Evolutionary conservation across 2,888 invertebrate genomes (phyloP).

Genomic region (Diploptera punctata): DNA sequence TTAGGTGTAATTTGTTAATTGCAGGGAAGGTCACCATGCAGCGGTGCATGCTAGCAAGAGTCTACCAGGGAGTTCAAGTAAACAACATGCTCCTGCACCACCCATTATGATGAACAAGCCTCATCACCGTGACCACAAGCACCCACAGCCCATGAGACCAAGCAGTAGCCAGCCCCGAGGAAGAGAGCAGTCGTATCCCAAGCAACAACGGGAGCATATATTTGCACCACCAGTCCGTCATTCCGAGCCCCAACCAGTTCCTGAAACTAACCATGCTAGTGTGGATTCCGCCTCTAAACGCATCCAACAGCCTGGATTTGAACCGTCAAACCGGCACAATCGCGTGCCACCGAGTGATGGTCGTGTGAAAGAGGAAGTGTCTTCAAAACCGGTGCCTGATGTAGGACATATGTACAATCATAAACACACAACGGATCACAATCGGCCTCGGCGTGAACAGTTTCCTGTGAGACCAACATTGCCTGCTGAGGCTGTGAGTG

Average conservation of each 20-base stretch:
- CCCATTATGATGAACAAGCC: background rate
- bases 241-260: background rate
- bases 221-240: constrained; percentile 28
- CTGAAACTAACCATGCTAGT: constrained; percentile 17
- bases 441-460: constrained; percentile 14
- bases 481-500: no score
- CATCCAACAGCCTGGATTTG: background rate
- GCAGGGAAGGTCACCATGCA: constrained; percentile 35
- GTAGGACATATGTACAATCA: background rate
- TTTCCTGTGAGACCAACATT: background rate
- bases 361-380: constrained; percentile 8
- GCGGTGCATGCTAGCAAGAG: constrained; percentile 16
- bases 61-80: background rate
- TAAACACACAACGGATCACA: background rate
- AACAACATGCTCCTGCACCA: constrained; percentile 13
- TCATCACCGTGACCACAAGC: constrained; percentile 17
- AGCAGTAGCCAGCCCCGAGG: constrained; percentile 20
- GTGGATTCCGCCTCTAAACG: background rate
- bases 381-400: background rate
- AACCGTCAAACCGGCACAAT: constrained; percentile 7
- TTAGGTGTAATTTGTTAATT: no score
- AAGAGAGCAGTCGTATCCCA: constrained; percentile 35
- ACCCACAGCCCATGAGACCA: background rate
- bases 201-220: constrained; percentile 26
- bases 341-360: constrained; percentile 6